phyloP scores from a whole-genome alignment of 2,797 vertebrate species.

The Pyrrhura leucotis region DNA sequence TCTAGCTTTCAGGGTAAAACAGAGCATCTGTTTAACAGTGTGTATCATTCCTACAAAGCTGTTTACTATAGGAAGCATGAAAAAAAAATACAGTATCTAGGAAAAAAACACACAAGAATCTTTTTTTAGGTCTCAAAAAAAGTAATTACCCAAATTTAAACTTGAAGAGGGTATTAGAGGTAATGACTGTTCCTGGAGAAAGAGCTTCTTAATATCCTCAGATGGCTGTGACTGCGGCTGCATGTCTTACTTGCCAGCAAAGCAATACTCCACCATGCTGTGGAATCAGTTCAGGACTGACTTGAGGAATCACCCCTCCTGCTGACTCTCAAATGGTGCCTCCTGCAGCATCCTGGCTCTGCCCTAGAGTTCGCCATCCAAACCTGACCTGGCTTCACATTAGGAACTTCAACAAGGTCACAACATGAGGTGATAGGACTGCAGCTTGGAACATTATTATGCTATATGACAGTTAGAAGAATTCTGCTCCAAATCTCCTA shows the following conservation, averaged over 20 bases:
- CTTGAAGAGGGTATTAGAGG: conserved; percentile 23
- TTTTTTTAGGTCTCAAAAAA: conserved; percentile 28
- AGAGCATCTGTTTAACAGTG: conserved; percentile 7
- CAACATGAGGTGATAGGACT: not conserved
- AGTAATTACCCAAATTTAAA: conserved; percentile 35
- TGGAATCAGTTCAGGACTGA: conserved; percentile 39
- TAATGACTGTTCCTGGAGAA: conserved; percentile 50
- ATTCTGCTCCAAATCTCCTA: not conserved
- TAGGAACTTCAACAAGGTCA: conserved; percentile 26
- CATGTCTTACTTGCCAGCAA: not conserved
- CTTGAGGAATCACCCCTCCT: conserved; percentile 43
- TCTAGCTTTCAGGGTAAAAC: not conserved
- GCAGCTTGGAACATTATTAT: not conserved
- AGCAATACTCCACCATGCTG: conserved; percentile 27
- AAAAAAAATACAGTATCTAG: not conserved
- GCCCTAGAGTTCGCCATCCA: not conserved
- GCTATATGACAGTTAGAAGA: not conserved
- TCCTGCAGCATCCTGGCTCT: conserved; percentile 41
- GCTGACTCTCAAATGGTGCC: conserved; percentile 48
- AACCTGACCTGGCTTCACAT: conserved; percentile 8
- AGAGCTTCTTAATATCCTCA: conserved; percentile 41
- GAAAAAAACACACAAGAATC: not conserved
- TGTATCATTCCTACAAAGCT: not conserved
- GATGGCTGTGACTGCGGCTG: not conserved
- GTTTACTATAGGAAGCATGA: not conserved